Evolutionary conservation across 2,888 invertebrate genomes (phyloP).

Genomic region (Spatulosminthurus flaviceps): DNA sequence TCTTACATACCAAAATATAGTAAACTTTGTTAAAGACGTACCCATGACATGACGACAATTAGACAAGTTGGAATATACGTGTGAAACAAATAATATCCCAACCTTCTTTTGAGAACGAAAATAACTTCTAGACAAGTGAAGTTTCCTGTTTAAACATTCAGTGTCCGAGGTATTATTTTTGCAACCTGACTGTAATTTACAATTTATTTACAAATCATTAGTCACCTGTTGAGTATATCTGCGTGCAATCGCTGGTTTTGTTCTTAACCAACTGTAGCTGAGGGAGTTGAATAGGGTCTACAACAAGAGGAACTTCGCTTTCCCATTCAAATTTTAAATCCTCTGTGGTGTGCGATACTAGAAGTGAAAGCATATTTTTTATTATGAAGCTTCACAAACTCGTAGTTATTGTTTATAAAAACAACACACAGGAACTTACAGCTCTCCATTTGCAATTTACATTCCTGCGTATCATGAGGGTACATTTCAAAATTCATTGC

Average conservation of each 20-base stretch:
- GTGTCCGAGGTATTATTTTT: background rate
- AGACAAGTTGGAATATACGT: constrained; percentile 93
- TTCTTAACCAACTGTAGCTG: constrained; percentile 87
- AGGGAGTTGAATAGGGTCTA: constrained; percentile 88
- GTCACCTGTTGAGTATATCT: constrained; percentile 88
- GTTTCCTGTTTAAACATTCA: constrained; percentile 74
- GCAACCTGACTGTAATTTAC: constrained; percentile 3
- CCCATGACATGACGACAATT: constrained; percentile 72
- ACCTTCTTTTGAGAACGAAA: constrained; percentile 85
- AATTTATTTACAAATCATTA: constrained; percentile 2
- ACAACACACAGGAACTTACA: constrained; percentile 73
- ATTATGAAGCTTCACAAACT: too few relatives aligned
- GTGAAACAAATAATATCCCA: constrained; percentile 92
- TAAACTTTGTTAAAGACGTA: constrained; percentile 45
- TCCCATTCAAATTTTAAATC: constrained; percentile 96
- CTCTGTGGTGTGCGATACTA: constrained; percentile 93
- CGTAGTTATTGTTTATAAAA: background rate
- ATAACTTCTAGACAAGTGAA: constrained; percentile 92
- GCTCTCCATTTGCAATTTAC: constrained; percentile 93
- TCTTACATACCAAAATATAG: too few relatives aligned
- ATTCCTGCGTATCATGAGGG: constrained; percentile 93
- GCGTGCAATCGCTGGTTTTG: constrained; percentile 88
- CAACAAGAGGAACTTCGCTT: constrained; percentile 78
- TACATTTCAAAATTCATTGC: constrained; percentile 95
- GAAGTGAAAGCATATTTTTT: constrained; percentile 33